Evolutionary conservation across 2,113 vertebrate species (phyloP), one percentile per base, ranked within the genome.

Genomic region (Apeltes quadracus): DNA sequence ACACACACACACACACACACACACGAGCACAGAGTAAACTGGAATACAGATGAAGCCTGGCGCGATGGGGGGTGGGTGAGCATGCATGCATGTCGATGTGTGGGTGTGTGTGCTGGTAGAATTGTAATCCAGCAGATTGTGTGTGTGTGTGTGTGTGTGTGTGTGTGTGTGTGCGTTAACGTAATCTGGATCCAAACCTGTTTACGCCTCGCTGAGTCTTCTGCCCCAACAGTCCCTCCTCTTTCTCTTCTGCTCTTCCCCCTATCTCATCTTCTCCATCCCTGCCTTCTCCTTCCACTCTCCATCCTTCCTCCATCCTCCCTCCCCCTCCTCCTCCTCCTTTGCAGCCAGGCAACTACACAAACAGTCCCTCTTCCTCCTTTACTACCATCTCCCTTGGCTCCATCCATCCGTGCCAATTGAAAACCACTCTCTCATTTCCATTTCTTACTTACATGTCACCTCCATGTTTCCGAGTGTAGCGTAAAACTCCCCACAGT

Each of bases 401-500:
- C 61, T 82, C 59, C 66, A 36, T 79, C 80, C 69, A 50, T 73
- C 80, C 75, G 36, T 48, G 63, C 76, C 67, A 68, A 70, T 43
- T 50, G 41, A 58, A 70, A 83, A 62, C 36, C 70, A 53, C 55
- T 29, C 66, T 29, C 53, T 56, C 48, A 23, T 62, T 29, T 43
- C 54, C 43, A 10, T 80, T 44, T 50, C 56, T 64, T 94, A 93
- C 93, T 93, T 91, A 94, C 93, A 90, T 91, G 89, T 93, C 90
- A 91, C 86, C 91, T 93, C 92, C 93, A 94, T 94, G 81, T 81
- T 86, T 89, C 83, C 75, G 71, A 85, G 79, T 14, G 51, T 57
- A 66, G 82, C 51, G 74, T 59, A 86, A 86, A 57, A 22, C 84
- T 92, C 86, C 89, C 86, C 87, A 90, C 86, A 86, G 57, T 88